Percentiles rank a stretch among this genome's conserved stretches.
These are phyloP conservation scores for Anoplopoma fimbria DNA, from an alignment of 2,113 vertebrate genomes.

Conservation along the genomic window DNA sequence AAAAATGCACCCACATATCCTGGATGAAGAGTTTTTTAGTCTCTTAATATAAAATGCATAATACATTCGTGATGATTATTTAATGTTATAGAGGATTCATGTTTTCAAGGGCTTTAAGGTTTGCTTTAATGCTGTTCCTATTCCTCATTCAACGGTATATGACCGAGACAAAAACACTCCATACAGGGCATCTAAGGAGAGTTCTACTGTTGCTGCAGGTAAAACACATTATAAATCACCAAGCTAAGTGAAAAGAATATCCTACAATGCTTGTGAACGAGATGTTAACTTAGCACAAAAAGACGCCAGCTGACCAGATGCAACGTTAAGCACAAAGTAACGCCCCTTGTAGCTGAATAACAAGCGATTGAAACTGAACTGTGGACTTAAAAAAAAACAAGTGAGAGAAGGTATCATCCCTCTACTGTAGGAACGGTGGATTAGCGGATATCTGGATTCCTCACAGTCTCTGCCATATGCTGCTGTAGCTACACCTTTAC, in stretches of 20 bases:
- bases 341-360: constrained; percentile 18
- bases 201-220: neutral
- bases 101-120: neutral
- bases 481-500: constrained; percentile 58
- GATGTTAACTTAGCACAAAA: neutral
- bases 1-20: neutral
- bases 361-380: constrained; percentile 43
- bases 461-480: constrained; percentile 49
- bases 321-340: constrained; percentile 10
- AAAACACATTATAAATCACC: neutral
- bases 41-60: neutral
- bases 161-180: neutral
- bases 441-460: constrained; percentile 70
- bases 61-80: neutral
- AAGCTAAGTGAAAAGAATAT: constrained; percentile 2
- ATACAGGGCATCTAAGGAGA: constrained; percentile 7
- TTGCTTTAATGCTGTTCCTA: neutral
- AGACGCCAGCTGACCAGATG: constrained; percentile 46
- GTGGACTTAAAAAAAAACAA: constrained; percentile 36
- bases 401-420: constrained; percentile 60
- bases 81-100: neutral
- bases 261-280: constrained; percentile 21
- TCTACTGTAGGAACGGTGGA: constrained; percentile 41
- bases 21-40: neutral
- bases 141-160: neutral